A percentile compares a stretch with the other conserved stretches of the same genome.
These are phyloP conservation scores for Melanargia galathea DNA, from an alignment of 2,888 invertebrate genomes.

Conservation along the genomic window DNA sequence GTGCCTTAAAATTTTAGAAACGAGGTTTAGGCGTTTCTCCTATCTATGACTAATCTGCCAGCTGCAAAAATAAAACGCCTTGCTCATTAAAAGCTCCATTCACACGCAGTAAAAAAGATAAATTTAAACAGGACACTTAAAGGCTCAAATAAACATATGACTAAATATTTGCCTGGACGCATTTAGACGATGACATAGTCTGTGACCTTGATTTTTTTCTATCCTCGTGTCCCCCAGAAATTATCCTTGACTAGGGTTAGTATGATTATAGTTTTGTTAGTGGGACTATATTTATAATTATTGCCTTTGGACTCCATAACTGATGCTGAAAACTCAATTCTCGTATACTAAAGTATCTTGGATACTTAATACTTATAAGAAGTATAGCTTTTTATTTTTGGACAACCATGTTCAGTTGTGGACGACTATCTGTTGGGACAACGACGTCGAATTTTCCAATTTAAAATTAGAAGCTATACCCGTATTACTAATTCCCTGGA, in stretches of 20 bases:
- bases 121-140: conserved; percentile 23
- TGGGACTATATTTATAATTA: neutral
- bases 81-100: conserved; percentile 13
- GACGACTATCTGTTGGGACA: no score
- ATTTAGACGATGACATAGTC: conserved; percentile 33
- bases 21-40: neutral
- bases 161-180: conserved; percentile 20
- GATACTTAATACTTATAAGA: no score
- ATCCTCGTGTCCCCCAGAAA: conserved; percentile 18
- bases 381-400: no score
- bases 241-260: conserved; percentile 12
- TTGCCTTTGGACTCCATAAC: neutral
- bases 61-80: conserved; percentile 17
- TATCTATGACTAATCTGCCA: conserved; percentile 8
- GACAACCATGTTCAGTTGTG: no score
- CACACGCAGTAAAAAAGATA: conserved; percentile 24
- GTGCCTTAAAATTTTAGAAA: neutral
- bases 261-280: neutral
- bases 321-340: no score
- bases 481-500: no score
- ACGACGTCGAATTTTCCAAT: no score
- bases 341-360: no score
- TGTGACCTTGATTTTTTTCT: conserved; percentile 35
- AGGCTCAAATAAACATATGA: conserved; percentile 19
- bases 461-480: no score